A percentile compares a stretch with the other conserved stretches of the same genome.
These are phyloP conservation scores for Pterocles burchelli DNA, from an alignment of 2,113 vertebrate genomes.

Conservation along the genomic window DNA sequence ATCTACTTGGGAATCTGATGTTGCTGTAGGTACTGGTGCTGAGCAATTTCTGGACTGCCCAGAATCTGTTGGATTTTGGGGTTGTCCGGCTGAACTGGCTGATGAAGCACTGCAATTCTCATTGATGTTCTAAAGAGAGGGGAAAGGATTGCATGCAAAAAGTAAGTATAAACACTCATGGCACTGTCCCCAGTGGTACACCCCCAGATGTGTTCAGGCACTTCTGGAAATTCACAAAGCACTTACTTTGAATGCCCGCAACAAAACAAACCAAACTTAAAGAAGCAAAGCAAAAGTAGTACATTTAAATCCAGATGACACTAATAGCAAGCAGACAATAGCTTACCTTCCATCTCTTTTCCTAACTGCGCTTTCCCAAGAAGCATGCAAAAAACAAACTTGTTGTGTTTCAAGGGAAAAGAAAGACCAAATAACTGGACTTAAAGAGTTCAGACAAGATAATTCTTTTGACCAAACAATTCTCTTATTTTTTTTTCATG, in stretches of 20 bases:
- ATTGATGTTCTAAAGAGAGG: constrained; percentile 69
- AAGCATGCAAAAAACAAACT: constrained; percentile 83
- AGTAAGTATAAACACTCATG: background rate
- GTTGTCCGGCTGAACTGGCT: constrained; percentile 23
- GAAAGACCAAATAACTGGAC: constrained; percentile 34
- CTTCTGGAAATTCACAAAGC: constrained; percentile 9
- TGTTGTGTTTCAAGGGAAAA: constrained; percentile 54
- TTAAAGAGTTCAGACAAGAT: constrained; percentile 13
- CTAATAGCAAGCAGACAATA: constrained; percentile 18
- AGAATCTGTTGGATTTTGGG: constrained; percentile 25
- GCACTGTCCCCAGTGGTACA: background rate
- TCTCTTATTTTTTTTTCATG: background rate
- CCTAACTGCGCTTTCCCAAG: constrained; percentile 80
- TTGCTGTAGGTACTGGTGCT: constrained; percentile 34
- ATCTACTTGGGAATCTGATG: constrained; percentile 41
- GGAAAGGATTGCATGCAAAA: background rate
- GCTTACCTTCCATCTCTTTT: constrained; percentile 82
- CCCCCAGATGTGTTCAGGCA: constrained; percentile 22
- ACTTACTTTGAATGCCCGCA: background rate
- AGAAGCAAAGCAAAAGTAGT: constrained; percentile 35
- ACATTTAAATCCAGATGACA: constrained; percentile 33
- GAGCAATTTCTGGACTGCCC: constrained; percentile 40
- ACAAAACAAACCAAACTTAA: constrained; percentile 5
- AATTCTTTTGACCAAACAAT: background rate
- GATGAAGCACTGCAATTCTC: constrained; percentile 54